A percentile compares a stretch with the other conserved stretches of the same genome.
Conservation (phyloP, 2,888 invertebrate genomes). For the Unio pictorum region DNA sequence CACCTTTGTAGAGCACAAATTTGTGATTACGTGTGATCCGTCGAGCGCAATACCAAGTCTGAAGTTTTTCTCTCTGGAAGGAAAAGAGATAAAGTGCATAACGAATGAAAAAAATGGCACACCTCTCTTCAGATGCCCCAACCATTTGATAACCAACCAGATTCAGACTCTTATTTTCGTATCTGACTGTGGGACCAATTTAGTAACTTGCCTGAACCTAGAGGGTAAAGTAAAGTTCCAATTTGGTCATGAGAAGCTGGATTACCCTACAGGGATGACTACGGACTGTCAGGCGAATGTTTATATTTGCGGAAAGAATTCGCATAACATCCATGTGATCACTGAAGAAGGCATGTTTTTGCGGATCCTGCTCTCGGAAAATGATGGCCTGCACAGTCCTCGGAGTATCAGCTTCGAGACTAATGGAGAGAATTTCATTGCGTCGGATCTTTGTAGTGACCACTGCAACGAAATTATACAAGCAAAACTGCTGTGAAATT, state of each 20-base stretch:
- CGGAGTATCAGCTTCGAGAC: constrained; percentile 28
- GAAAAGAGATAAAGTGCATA: constrained; percentile 22
- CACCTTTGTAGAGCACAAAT: constrained; percentile 16
- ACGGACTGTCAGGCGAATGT: constrained; percentile 28
- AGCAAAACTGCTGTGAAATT: constrained; percentile 6
- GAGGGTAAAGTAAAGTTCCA: constrained; percentile 21
- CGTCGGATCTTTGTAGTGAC: constrained; percentile 13
- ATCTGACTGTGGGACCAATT: constrained; percentile 18
- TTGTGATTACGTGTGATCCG: constrained; percentile 31
- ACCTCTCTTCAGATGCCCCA: constrained; percentile 22
- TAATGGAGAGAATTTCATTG: constrained; percentile 19
- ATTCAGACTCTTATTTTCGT: constrained; percentile 17
- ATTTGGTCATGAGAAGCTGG: constrained; percentile 22
- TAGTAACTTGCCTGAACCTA: constrained; percentile 17
- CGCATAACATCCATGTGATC: constrained; percentile 29
- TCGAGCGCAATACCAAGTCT: constrained; percentile 27
- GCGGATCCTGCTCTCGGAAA: constrained; percentile 17
- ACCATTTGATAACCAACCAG: constrained; percentile 25
- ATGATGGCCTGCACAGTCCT: constrained; percentile 13
- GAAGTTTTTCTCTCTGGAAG: constrained; percentile 21
- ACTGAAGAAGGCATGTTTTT: constrained; percentile 19
- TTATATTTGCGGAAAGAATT: constrained; percentile 35
- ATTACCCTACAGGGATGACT: constrained; percentile 19
- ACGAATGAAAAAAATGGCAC: constrained; percentile 21
- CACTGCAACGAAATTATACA: constrained; percentile 26